A percentile compares a stretch with the other conserved stretches of the same genome.
Conservation (phyloP, 2,797 vertebrate genomes). For the Macropodus opercularis region DNA sequence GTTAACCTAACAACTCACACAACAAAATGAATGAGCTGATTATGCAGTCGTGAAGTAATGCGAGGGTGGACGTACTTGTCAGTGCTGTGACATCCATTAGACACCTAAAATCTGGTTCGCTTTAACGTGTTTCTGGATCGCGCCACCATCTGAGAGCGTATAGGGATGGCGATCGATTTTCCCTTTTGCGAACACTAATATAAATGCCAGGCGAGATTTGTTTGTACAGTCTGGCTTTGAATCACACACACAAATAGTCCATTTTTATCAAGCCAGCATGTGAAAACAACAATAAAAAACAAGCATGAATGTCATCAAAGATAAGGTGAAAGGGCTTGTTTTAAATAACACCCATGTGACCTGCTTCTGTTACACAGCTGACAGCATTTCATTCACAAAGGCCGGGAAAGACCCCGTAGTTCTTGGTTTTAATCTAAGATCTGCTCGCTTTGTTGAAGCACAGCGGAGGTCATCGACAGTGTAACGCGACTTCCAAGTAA, state of each 20-base stretch:
- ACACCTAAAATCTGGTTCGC: constrained; percentile 37
- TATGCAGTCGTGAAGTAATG: constrained; percentile 53
- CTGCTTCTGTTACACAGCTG: constrained; percentile 59
- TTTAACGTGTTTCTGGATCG: constrained; percentile 50
- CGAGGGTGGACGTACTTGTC: constrained; percentile 41
- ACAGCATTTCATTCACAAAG: constrained; percentile 65
- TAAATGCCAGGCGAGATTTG: constrained; percentile 12
- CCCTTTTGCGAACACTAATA: constrained; percentile 25
- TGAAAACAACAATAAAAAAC: constrained; percentile 23
- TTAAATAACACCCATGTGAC: constrained; percentile 65
- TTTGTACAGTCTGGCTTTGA: constrained; percentile 20
- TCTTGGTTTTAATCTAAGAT: too few relatives aligned
- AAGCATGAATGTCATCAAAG: constrained; percentile 45
- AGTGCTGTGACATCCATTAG: constrained; percentile 56
- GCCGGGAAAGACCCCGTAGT: constrained; percentile 60
- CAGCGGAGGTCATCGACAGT: constrained; percentile 50
- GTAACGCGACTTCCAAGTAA: constrained; percentile 48
- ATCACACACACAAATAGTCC: constrained; percentile 6
- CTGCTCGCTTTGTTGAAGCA: too few relatives aligned
- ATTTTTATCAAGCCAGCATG: constrained; percentile 23
- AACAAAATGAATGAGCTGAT: constrained; percentile 61
- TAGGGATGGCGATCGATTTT: constrained; percentile 44
- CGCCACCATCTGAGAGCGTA: constrained; percentile 33
- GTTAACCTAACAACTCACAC: constrained; percentile 64
- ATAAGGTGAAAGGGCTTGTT: constrained; percentile 46